phyloP scores from a whole-genome alignment of 1,140 invertebrate species.

The Euura lappo region DNA sequence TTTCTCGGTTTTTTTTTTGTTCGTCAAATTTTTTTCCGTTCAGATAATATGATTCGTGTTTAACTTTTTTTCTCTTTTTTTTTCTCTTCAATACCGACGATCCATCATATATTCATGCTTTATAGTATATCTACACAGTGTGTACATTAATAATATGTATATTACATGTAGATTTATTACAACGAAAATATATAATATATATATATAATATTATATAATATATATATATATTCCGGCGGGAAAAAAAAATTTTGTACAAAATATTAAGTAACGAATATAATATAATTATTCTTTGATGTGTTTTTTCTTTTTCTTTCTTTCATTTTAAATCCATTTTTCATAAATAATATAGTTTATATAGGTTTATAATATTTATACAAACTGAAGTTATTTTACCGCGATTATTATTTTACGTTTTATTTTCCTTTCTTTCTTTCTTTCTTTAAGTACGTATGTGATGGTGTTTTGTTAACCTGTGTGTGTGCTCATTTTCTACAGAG shows the following conservation, averaged over 20 bases:
- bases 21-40: too few species aligned
- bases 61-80: not conserved
- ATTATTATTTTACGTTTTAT: not conserved
- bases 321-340: not conserved
- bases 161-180: too few species aligned
- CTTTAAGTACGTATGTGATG: not conserved
- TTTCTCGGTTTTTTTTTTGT: too few species aligned
- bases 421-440: not conserved
- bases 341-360: not conserved
- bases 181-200: too few species aligned
- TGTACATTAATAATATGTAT: too few species aligned
- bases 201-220: too few species aligned
- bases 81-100: not conserved
- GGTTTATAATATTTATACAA: not conserved
- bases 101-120: too few species aligned
- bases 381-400: constrained; percentile 2
- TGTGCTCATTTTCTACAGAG: not conserved
- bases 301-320: not conserved
- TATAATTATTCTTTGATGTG: constrained; percentile 17
- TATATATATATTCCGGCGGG: not conserved
- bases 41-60: too few species aligned
- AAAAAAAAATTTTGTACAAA: constrained; percentile 28
- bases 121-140: too few species aligned
- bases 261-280: constrained; percentile 29
- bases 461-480: not conserved